These are phyloP conservation scores for Acipenser oxyrinchus DNA, from an alignment of 2,797 vertebrate species.

Conservation along the genomic window DNA sequence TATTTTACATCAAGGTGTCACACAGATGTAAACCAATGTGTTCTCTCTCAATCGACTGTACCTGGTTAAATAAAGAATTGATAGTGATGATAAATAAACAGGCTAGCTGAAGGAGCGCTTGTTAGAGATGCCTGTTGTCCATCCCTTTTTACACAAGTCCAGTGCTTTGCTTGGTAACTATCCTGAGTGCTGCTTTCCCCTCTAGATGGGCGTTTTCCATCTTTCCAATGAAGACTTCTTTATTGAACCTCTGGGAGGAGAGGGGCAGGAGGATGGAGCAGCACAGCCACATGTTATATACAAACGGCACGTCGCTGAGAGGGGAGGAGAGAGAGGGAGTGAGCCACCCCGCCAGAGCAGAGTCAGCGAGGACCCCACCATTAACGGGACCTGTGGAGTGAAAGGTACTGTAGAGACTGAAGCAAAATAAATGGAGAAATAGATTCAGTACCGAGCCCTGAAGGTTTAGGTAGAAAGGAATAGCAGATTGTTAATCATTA, in stretches of 20 bases:
- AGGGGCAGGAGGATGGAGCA: slow-evolving; percentile 18
- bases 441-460: neutral
- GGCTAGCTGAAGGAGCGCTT: no score
- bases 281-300: slow-evolving; percentile 80
- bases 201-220: slow-evolving; percentile 81
- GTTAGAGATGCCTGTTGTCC: neutral
- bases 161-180: neutral
- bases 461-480: neutral
- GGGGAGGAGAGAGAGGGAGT: no score
- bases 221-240: slow-evolving; percentile 81
- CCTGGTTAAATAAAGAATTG: no score
- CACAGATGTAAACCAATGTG: no score
- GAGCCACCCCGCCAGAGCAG: slow-evolving; percentile 23
- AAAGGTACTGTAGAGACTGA: slow-evolving; percentile 46
- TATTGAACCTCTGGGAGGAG: slow-evolving; percentile 70
- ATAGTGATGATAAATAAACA: neutral
- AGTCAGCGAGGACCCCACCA: slow-evolving; percentile 30
- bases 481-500: neutral
- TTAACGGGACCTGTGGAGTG: slow-evolving; percentile 58
- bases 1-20: no score
- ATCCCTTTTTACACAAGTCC: neutral
- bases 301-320: slow-evolving; percentile 52
- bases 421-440: no score
- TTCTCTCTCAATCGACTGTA: no score
- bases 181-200: slow-evolving; percentile 3